Conservation (phyloP, 1,140 invertebrate species). For the Diuraphis noxia region DNA sequence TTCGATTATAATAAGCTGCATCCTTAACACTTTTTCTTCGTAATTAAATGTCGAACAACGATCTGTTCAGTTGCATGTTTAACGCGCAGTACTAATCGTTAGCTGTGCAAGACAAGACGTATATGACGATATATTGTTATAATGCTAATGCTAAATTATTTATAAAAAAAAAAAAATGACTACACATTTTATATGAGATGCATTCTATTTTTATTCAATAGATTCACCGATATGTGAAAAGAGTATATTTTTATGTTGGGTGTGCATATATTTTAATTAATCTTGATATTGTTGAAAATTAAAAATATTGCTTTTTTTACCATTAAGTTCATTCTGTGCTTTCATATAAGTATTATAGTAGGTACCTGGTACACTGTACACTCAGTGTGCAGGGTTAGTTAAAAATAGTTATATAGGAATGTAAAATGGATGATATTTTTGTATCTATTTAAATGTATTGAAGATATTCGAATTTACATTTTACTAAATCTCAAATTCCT, state of each 20-base stretch:
- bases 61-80: background rate
- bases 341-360: too few species aligned
- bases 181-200: background rate
- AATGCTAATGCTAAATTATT: background rate
- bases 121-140: background rate
- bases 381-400: too few species aligned
- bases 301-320: background rate
- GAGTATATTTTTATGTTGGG: background rate
- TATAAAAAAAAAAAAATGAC: background rate
- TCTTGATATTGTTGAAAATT: background rate
- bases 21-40: background rate
- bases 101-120: background rate
- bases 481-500: background rate
- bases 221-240: background rate
- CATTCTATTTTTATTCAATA: background rate
- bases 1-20: background rate
- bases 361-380: too few species aligned
- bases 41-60: constrained; percentile 20
- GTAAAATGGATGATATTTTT: background rate
- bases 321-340: background rate
- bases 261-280: background rate
- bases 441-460: background rate
- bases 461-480: background rate
- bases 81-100: background rate
- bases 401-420: background rate